Base-by-base conservation (phyloP, 2,113 vertebrate species). In the Stigmatopora argus region DNA sequence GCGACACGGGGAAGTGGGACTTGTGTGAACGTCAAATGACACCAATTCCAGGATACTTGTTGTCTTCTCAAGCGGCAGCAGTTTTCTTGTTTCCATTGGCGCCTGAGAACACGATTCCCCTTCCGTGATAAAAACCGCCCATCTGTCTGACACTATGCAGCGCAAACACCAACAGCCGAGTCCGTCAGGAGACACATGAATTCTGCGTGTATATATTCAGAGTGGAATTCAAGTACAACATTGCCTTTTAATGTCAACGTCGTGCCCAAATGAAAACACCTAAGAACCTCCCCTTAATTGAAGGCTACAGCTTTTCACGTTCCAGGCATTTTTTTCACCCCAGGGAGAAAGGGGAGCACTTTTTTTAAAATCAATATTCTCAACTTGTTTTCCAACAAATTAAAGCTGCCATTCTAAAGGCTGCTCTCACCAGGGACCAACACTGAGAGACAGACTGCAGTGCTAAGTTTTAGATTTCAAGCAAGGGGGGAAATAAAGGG, bases 151-250 rank as follows among this genome's bases (percentile, higher is more conserved):
- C 74, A 74, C 82, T 84, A 78, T 68, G 78, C 74, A 64, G 79
- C 78, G 66, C 78, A 65, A 82, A 75, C 78, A 86, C 79, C 86
- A 89, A 71, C 74, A 72, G 69, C 48, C 65, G 72, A 80, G 78
- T 78, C 80, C 78, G 87, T 79, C 79, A 87, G 80, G 80, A 91
- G 85, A 88, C 87, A 83, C 85, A 86, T 83, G 73, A 83, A 7
- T 84, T 83, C 87, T 91, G 87, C 91, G 90, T 94, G 91, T 88
- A 90, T 92, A 94, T 94, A 94, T 91, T 92, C 81, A 73, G 86
- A 80, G 85, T 92, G 89, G 91, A 85, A 92, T 77, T 90, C 84
- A 90, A 90, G 86, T 88, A 90, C 94, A 94, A 94, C 90, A 94
- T 84, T 87, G 83, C 77, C 88, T 91, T 44, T 93, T 90, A 89